These are phyloP conservation scores for Drosophila insularis DNA, from an alignment of 1,140 invertebrate species.

Conservation along the genomic window DNA sequence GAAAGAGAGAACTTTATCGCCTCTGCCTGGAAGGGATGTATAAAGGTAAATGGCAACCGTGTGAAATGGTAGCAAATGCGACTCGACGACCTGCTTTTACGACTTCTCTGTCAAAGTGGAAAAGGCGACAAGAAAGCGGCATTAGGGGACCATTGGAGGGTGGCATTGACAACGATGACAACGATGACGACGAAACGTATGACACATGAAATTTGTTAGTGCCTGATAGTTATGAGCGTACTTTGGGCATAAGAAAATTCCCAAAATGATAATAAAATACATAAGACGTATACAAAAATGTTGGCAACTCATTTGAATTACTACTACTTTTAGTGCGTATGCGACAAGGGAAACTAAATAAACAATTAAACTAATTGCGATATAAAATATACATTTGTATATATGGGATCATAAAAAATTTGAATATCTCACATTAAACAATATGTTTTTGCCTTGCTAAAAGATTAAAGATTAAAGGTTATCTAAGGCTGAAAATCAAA, in stretches of 20 bases:
- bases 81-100: slow-evolving; percentile 5
- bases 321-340: background rate
- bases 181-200: background rate
- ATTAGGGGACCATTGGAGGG: background rate
- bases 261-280: slow-evolving; percentile 7
- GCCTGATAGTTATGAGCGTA: slow-evolving; percentile 9
- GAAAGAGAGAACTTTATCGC: slow-evolving; percentile 11
- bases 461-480: background rate
- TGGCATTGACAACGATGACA: background rate
- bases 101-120: slow-evolving; percentile 8
- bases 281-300: slow-evolving; percentile 9
- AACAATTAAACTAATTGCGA: slow-evolving; percentile 11
- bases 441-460: background rate
- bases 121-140: background rate
- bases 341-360: slow-evolving; percentile 2
- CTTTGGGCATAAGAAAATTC: slow-evolving; percentile 5
- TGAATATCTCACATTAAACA: background rate
- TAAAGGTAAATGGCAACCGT: slow-evolving; percentile 9
- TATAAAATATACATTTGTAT: background rate
- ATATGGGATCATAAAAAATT: background rate
- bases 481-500: too few relatives aligned
- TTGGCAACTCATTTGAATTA: slow-evolving; percentile 8
- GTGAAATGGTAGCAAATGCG: slow-evolving; percentile 13
- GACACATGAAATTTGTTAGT: slow-evolving; percentile 6
- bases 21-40: background rate